phyloP scores from a whole-genome alignment of 37 sponge, comb jelly and placozoan species.

The Spongia lamella region DNA sequence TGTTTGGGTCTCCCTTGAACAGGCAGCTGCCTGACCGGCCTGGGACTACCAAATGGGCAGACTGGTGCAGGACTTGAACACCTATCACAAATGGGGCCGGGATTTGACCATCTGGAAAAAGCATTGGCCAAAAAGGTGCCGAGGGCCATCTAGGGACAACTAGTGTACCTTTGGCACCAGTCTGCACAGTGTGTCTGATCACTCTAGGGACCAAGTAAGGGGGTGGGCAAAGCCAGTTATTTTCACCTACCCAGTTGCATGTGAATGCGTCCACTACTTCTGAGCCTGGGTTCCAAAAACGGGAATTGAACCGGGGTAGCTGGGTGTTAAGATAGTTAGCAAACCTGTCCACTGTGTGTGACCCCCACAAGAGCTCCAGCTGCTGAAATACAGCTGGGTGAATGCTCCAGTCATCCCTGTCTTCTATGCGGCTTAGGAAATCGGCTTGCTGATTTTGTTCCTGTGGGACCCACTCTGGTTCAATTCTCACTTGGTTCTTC shows the following conservation, averaged over 20 bases:
- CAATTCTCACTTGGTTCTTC: constrained; percentile 2
- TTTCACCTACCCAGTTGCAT: constrained; percentile 22
- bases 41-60: neutral
- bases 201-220: neutral
- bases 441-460: constrained; percentile 30
- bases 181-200: constrained; percentile 17
- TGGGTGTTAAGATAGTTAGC: constrained; percentile 14
- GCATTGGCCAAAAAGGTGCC: constrained; percentile 36
- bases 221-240: constrained; percentile 40
- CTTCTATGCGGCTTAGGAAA: constrained; percentile 13
- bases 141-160: constrained; percentile 44
- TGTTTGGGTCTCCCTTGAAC: neutral
- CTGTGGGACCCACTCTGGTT: constrained; percentile 39
- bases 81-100: constrained; percentile 17
- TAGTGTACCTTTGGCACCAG: constrained; percentile 16
- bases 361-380: constrained; percentile 23
- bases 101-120: constrained; percentile 7
- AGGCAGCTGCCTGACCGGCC: neutral
- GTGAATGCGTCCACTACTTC: constrained; percentile 48
- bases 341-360: constrained; percentile 32
- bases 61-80: neutral
- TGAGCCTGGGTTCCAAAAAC: constrained; percentile 15
- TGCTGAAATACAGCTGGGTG: constrained; percentile 4
- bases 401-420: constrained; percentile 35
- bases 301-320: too few species aligned